phyloP scores from a whole-genome alignment of 2,797 vertebrate species.

The Bradypus variegatus region DNA sequence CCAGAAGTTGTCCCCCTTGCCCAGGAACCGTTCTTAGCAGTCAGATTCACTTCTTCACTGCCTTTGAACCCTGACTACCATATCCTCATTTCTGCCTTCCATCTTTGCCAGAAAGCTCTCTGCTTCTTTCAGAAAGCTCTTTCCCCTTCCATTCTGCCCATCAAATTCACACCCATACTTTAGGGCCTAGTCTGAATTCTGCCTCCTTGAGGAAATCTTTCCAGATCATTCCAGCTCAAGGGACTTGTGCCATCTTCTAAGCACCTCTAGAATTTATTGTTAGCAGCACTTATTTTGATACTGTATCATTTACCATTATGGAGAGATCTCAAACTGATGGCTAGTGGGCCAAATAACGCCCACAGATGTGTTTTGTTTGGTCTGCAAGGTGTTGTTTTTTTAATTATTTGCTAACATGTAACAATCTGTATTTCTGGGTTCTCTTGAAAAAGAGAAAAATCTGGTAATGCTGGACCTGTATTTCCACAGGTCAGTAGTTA shows the following conservation, averaged over 20 bases:
- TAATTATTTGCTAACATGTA: not conserved
- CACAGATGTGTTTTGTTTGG: constrained; percentile 19
- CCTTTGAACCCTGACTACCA: not conserved
- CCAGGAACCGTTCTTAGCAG: not conserved
- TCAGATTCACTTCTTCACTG: not conserved
- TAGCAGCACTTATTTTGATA: not conserved
- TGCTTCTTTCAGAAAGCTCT: not conserved
- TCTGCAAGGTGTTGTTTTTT: not conserved
- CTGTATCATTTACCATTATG: not conserved
- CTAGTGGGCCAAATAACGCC: not conserved
- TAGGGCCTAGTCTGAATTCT: not conserved
- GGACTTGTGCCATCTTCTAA: not conserved
- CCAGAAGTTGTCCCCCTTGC: not conserved
- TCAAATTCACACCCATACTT: not conserved
- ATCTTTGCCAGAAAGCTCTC: not conserved
- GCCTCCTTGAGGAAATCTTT: not conserved
- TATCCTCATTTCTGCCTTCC: not conserved
- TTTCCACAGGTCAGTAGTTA: not conserved
- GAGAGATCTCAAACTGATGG: constrained; percentile 5
- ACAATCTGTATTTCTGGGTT: constrained; percentile 26
- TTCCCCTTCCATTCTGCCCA: not conserved
- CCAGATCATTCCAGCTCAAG: not conserved
- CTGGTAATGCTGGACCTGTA: not conserved
- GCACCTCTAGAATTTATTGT: not conserved
- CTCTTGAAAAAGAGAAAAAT: constrained; percentile 28